phyloP scores from a whole-genome alignment of 2,113 vertebrate species.

The Albula glossodonta region DNA sequence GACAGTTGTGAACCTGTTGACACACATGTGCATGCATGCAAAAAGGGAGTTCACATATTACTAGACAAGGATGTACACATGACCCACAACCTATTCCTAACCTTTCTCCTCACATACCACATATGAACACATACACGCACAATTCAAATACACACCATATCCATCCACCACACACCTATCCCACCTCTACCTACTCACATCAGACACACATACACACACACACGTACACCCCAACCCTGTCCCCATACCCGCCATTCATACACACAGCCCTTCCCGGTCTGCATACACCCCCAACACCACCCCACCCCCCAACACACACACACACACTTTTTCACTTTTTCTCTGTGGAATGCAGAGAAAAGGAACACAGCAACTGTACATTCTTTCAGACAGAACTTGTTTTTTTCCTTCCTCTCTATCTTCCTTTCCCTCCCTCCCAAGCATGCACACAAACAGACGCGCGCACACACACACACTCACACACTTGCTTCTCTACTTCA shows the following conservation, averaged over 20 bases:
- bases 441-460: too few species aligned
- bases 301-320: background rate
- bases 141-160: background rate
- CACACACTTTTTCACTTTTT: background rate
- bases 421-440: background rate
- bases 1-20: background rate
- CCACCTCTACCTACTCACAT: background rate
- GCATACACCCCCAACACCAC: background rate
- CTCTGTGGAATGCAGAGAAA: conserved; percentile 4
- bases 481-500: conserved; percentile 13
- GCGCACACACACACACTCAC: background rate
- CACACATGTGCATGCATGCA: background rate
- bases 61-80: background rate
- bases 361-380: background rate
- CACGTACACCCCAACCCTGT: background rate
- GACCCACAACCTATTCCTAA: background rate
- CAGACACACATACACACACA: background rate
- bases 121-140: background rate
- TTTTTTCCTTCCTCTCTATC: background rate
- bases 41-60: background rate
- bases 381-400: background rate
- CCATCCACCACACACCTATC: background rate
- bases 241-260: background rate
- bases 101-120: background rate
- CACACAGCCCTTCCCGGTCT: background rate